Base-by-base conservation (phyloP, 2,113 vertebrate genomes). In the Melanostigma gelatinosum region DNA sequence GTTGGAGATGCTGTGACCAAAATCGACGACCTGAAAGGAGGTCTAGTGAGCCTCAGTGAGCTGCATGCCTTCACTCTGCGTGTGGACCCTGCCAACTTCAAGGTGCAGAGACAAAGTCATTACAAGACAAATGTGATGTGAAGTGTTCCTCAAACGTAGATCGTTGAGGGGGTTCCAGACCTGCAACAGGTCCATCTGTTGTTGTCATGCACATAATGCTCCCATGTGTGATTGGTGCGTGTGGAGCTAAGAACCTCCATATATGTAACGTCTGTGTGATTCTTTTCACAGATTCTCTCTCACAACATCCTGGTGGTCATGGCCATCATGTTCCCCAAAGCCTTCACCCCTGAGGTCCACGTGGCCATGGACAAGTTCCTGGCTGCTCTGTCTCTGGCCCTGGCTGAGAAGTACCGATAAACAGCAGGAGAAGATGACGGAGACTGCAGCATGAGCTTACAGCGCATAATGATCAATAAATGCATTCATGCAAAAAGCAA, bases 21-120 rank as follows among this genome's bases (percentile, higher is more conserved):
- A 85, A 44, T 98, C 0, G 96, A 97, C 12, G 92, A 97, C 85
- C 84, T 98, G 15, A 57, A 83, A 0, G 5, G 1, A 0, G 92
- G 95, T 32, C 90, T 97, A 8, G 85, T 91, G 36, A 38, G 7
- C 16, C 95, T 97, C 70, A 97, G 96, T 22, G 93, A 97, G 81
- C 93, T 97, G 91, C 97, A 98, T 0, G 96, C 96, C 58, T 94
- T 95, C 46, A 95, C 93, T 48, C 93, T 98, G 82, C 95, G 96
- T 1, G 93, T 98, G 82, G 97, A 97, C 66, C 96, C 96, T 0
- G 94, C 91, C 62, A 97, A 96, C 93, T 97, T 97, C 89, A 87
- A 87, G 82, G 86, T 85, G 22, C 9, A 9, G 18, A 34, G 38
- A 2, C 62, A 3, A 6, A 72, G 2, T 46, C 1, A 18, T 34